These are phyloP conservation scores for Chrysotoxum bicinctum DNA, from an alignment of 2,888 invertebrate genomes.

Conservation along the genomic window DNA sequence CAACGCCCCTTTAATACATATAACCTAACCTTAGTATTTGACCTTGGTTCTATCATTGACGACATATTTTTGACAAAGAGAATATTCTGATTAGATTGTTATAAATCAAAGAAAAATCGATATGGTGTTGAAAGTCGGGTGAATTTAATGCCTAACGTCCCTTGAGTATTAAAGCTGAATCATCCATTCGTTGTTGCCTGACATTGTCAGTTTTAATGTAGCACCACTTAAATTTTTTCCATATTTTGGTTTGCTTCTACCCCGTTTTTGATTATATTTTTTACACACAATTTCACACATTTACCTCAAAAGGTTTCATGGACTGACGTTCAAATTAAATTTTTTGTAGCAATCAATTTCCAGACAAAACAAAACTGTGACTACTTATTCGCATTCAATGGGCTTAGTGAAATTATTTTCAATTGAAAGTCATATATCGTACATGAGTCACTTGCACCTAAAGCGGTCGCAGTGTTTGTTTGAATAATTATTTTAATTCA, in stretches of 20 bases:
- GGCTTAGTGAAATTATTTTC: slow-evolving; percentile 25
- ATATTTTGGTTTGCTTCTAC: background rate
- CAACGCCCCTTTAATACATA: background rate
- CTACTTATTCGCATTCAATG: slow-evolving; percentile 5
- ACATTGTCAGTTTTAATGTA: background rate
- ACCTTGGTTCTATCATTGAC: background rate
- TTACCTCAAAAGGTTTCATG: slow-evolving; percentile 14
- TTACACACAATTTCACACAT: slow-evolving; percentile 20
- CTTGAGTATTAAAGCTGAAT: background rate
- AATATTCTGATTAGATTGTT: background rate
- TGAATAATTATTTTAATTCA: slow-evolving; percentile 63
- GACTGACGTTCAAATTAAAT: slow-evolving; percentile 4
- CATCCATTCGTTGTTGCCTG: background rate
- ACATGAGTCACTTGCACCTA: slow-evolving; percentile 48
- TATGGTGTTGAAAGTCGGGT: background rate
- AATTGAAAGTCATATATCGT: slow-evolving; percentile 46
- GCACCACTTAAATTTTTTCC: background rate
- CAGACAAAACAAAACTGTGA: background rate
- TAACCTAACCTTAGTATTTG: background rate
- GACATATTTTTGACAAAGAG: background rate
- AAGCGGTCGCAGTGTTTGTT: slow-evolving; percentile 47
- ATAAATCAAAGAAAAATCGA: background rate
- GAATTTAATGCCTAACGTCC: background rate
- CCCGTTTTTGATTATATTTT: slow-evolving; percentile 1
- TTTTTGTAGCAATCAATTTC: background rate